phyloP scores from a whole-genome alignment of 2,113 vertebrate genomes.

The Origma solitaria region DNA sequence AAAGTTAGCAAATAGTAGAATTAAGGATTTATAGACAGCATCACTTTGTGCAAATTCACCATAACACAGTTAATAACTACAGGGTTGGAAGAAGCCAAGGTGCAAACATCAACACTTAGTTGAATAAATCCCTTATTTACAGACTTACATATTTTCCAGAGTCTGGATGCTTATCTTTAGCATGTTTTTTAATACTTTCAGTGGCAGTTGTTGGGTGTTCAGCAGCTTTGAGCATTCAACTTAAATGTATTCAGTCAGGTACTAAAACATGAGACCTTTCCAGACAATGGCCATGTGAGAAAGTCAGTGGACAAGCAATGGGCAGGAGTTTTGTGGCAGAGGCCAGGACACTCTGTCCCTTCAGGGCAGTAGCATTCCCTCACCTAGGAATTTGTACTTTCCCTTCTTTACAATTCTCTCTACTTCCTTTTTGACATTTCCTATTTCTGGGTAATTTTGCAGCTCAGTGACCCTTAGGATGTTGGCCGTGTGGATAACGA shows the following conservation, averaged over 20 bases:
- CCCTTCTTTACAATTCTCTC: background rate
- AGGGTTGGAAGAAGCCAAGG: background rate
- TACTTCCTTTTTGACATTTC: background rate
- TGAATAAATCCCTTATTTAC: background rate
- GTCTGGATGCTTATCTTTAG: background rate
- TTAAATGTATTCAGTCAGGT: background rate
- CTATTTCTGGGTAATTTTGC: background rate
- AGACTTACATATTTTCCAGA: background rate
- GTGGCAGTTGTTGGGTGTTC: background rate
- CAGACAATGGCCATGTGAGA: background rate
- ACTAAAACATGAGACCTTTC: background rate
- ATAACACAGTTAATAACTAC: background rate
- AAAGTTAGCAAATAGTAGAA: background rate
- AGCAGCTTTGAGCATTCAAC: background rate
- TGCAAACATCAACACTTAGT: background rate
- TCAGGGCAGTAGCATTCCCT: background rate
- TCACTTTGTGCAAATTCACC: background rate
- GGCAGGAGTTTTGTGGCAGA: background rate
- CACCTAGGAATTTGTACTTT: background rate
- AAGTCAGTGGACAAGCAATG: background rate
- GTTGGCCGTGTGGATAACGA: accelerated
- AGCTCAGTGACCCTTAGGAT: background rate
- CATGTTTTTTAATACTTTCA: background rate
- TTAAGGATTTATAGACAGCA: background rate
- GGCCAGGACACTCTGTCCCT: background rate